phyloP scores from a whole-genome alignment of 2,113 vertebrate species.

The Corynorhinus townsendii region DNA sequence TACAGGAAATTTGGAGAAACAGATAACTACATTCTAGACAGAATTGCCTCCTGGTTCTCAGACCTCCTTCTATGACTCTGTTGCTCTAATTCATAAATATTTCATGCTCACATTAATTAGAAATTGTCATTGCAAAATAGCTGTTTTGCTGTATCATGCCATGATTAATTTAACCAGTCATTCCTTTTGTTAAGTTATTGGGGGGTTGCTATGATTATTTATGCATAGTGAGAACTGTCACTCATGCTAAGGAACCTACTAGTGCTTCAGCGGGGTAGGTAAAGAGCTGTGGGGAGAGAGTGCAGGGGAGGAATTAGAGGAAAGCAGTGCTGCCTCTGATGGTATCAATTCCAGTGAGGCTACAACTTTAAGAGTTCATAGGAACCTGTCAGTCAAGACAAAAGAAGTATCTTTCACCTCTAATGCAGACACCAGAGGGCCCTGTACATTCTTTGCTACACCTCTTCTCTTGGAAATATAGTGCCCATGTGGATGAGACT shows the following conservation, averaged over 20 bases:
- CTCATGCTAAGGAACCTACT: background rate
- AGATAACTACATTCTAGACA: background rate
- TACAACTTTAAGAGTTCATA: background rate
- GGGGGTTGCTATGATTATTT: background rate
- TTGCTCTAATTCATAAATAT: slow-evolving; percentile 45
- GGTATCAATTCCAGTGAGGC: background rate
- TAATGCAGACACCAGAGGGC: background rate
- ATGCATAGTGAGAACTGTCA: background rate
- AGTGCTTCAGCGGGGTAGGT: background rate
- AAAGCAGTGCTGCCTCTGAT: background rate
- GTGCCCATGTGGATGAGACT: background rate
- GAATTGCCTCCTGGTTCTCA: background rate
- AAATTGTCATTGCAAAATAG: background rate
- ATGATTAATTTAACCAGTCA: slow-evolving; percentile 29
- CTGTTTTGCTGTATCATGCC: background rate
- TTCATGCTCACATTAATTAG: slow-evolving; percentile 43
- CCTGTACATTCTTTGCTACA: background rate
- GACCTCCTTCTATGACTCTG: background rate
- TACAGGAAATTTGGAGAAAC: background rate
- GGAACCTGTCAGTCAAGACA: background rate
- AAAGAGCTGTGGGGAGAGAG: background rate
- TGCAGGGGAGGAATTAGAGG: background rate
- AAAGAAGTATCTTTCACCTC: background rate
- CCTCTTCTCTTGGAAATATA: background rate
- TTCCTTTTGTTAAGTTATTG: slow-evolving; percentile 18